These are phyloP conservation scores for Calcarius ornatus DNA, from an alignment of 2,113 vertebrate species.

Conservation along the genomic window DNA sequence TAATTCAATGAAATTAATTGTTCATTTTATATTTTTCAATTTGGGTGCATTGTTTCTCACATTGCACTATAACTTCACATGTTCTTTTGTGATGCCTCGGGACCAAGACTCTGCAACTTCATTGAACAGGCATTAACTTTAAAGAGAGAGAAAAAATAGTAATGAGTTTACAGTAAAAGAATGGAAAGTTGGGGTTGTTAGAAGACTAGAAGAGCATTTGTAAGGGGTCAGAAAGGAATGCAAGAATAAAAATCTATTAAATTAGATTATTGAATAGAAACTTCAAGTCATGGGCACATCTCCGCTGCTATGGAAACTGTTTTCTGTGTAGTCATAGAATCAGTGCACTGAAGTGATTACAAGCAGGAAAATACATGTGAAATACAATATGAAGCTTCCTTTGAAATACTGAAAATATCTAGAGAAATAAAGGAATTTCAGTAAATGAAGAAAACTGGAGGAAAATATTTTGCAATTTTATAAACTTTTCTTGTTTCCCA, in stretches of 20 bases:
- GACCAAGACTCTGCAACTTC: not conserved
- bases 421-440: not conserved
- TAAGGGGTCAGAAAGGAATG: not conserved
- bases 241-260: not conserved
- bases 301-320: not conserved
- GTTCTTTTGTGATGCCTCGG: not conserved
- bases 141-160: not conserved
- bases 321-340: not conserved
- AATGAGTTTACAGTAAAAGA: not conserved
- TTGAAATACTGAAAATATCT: not conserved
- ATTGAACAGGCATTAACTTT: not conserved
- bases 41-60: not conserved
- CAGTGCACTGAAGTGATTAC: not conserved
- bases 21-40: not conserved
- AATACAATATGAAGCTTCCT: not conserved
- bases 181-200: not conserved
- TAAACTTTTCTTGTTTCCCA: not conserved
- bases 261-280: not conserved
- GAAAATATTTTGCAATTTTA: not conserved
- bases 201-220: not conserved
- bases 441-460: not conserved
- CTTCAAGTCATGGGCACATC: not conserved
- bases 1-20: not conserved
- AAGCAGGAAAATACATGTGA: not conserved
- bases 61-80: rapidly evolving